phyloP scores from a whole-genome alignment of 2,797 vertebrate genomes.

The Monodelphis domestica region DNA sequence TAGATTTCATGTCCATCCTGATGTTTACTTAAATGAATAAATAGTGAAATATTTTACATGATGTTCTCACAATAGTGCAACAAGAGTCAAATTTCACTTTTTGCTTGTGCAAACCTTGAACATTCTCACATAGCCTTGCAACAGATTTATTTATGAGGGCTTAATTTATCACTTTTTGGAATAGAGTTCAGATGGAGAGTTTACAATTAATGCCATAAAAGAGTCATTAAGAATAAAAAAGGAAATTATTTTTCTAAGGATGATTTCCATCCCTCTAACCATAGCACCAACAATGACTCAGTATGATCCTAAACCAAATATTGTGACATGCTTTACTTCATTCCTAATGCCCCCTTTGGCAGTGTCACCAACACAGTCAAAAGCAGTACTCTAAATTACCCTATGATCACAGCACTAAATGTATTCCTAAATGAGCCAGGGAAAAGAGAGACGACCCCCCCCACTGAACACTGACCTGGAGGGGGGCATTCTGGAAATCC shows the following conservation, averaged over 20 bases:
- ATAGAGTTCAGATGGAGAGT: slow-evolving; percentile 44
- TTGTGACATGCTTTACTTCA: neutral
- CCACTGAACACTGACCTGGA: neutral
- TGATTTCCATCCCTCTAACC: slow-evolving; percentile 34
- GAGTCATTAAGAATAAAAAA: slow-evolving; percentile 25
- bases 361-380: slow-evolving; percentile 16
- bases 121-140: slow-evolving; percentile 54
- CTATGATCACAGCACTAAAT: neutral
- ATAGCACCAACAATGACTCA: slow-evolving; percentile 38
- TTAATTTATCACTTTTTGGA: slow-evolving; percentile 71
- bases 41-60: slow-evolving; percentile 39
- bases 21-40: slow-evolving; percentile 48
- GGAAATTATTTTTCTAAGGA: slow-evolving; percentile 38
- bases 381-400: neutral
- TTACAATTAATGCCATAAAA: slow-evolving; percentile 51
- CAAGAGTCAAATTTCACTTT: slow-evolving; percentile 51
- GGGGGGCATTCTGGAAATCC: neutral
- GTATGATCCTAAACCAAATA: neutral
- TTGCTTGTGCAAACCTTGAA: slow-evolving; percentile 56
- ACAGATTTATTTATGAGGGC: slow-evolving; percentile 66
- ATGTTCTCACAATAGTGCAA: slow-evolving; percentile 31
- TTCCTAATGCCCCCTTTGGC: slow-evolving; percentile 8
- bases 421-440: neutral
- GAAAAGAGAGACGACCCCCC: neutral
- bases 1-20: slow-evolving; percentile 38